These are phyloP conservation scores for Sternarchorhynchus goeldii DNA, from an alignment of 2,797 vertebrate genomes.

Conservation along the genomic window DNA sequence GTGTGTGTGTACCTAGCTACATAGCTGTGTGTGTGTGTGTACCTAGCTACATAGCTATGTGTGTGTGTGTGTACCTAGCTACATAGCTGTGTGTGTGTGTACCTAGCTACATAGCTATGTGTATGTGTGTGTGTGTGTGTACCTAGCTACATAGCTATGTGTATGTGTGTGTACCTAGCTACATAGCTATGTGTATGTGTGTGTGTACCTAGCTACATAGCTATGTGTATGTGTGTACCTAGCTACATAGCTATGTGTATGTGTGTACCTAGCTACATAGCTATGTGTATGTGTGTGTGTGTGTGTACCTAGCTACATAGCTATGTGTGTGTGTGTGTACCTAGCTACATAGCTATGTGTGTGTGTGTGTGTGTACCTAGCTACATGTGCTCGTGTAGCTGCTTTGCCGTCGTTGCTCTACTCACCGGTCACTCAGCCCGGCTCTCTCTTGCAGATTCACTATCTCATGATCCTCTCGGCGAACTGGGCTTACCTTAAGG, in stretches of 20 bases:
- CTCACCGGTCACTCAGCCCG: slow-evolving; percentile 96
- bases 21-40: background rate
- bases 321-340: slow-evolving; percentile 54
- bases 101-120: slow-evolving; percentile 1
- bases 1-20: slow-evolving; percentile 51
- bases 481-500: slow-evolving; percentile 99
- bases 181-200: slow-evolving; percentile 37
- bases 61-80: slow-evolving; percentile 11
- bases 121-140: slow-evolving; percentile 12
- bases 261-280: slow-evolving; percentile 45
- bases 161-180: slow-evolving; percentile 50
- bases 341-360: slow-evolving; percentile 34
- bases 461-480: slow-evolving; percentile 99
- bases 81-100: slow-evolving; percentile 27
- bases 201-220: background rate
- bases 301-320: slow-evolving; percentile 17
- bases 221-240: slow-evolving; percentile 25
- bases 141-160: slow-evolving; percentile 57
- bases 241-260: slow-evolving; percentile 51
- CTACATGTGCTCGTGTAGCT: slow-evolving; percentile 82
- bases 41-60: slow-evolving; percentile 24
- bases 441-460: slow-evolving; percentile 98
- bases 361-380: slow-evolving; percentile 68
- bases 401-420: slow-evolving; percentile 92
- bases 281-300: slow-evolving; percentile 52